Base-by-base conservation (phyloP, 64 coral and sea anemone species). In the Pocillopora verrucosa region DNA sequence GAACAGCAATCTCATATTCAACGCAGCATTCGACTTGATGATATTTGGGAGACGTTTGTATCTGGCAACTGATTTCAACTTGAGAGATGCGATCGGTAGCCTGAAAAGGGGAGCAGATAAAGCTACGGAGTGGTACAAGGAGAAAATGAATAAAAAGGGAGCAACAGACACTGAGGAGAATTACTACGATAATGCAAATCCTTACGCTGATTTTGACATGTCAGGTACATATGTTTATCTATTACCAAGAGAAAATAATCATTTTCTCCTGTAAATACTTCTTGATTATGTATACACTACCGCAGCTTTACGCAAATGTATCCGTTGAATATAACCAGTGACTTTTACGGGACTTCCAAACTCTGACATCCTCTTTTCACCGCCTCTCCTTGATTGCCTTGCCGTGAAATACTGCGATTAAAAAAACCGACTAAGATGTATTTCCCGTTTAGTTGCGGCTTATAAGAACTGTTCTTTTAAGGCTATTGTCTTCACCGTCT, bases 161-260 rank as follows among this genome's bases (percentile, higher is more conserved):
- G 73, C 90, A 19, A 95, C 90, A 65, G 88, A 87, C 61, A 95
- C 93, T 10, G 96, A 94, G 78, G 86, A 95, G 45, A 73, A 92
- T 20, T 94, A 95, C 84, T 98, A 98, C 45, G 96, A 98, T 72
- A 94, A 98, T 61, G 82, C 96, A 3, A 98, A 98, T 83, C 96
- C 96, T 5, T 98, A 79, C 72, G 87, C 94, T 5, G 96, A 98
- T 84, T 98, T 98, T 74, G 93, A 98, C 45, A 62, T 98, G 76
- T 88, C 96, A 84, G 96, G 96, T 98, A 76, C 64, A 68, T 9
- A 9, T 22, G 4, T 2, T 4, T 16, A 17, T 5, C 14, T n/a
- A 68, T 22, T 68, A 4, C 4, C 19, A 68, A 16, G 24, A 1
- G 10, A 16, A 68, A 30, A 30, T 30, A 0, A 30, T 30, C 30